Conservation (phyloP, 2,888 invertebrate genomes). For the Sinhomidia bicolor region DNA sequence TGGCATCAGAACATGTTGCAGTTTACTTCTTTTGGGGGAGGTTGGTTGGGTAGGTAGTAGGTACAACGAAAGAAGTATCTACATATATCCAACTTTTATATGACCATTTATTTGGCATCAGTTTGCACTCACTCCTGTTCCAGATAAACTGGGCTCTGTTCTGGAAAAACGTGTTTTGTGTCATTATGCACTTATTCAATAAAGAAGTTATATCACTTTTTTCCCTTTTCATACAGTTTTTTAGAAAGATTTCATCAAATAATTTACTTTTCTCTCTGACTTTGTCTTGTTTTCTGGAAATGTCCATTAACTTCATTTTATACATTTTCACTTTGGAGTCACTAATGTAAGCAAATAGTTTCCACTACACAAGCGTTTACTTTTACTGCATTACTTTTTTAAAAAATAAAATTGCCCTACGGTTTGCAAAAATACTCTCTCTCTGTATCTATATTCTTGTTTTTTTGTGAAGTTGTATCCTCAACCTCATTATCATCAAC, state of each 20-base stretch:
- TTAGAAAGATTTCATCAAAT: background rate
- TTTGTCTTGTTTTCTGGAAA: background rate
- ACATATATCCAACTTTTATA: background rate
- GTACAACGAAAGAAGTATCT: no score
- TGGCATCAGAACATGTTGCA: no score
- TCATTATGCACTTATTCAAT: conserved; percentile 22
- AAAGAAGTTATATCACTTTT: background rate
- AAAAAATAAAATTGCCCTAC: no score
- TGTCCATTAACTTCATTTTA: background rate
- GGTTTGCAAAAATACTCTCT: no score
- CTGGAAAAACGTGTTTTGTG: background rate
- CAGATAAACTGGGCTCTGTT: background rate
- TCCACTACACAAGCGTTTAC: no score
- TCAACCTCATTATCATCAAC: no score
- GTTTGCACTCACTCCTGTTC: conserved; percentile 13
- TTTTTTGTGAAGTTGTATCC: no score
- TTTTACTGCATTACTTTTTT: no score
- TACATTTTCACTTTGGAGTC: conserved; percentile 1
- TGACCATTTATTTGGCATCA: conserved; percentile 32
- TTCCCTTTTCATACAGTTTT: background rate
- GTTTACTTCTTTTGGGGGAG: no score
- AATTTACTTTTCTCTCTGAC: background rate
- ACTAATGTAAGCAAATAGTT: no score
- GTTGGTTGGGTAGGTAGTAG: no score
- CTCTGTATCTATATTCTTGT: no score